A percentile compares a stretch with the other conserved stretches of the same genome.
phyloP scores from a whole-genome alignment of 2,797 vertebrate genomes.

The Dendrocincla fuliginosa region DNA sequence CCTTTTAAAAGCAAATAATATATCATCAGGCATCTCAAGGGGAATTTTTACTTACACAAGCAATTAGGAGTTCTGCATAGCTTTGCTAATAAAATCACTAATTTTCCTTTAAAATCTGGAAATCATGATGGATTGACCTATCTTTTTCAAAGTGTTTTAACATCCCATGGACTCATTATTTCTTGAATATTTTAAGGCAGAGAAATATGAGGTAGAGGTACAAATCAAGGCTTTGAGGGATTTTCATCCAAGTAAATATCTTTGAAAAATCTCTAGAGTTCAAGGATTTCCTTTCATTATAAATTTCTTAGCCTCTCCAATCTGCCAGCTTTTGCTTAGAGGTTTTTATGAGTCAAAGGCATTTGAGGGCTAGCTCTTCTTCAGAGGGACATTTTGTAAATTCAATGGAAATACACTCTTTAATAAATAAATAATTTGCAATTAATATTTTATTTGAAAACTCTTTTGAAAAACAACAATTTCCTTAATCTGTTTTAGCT shows the following conservation, averaged over 20 bases:
- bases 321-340: background rate
- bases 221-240: fast-evolving
- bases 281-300: background rate
- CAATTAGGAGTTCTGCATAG: background rate
- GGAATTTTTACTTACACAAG: background rate
- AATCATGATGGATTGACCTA: background rate
- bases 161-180: background rate
- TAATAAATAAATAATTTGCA: background rate
- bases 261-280: background rate
- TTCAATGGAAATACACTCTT: background rate
- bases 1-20: background rate
- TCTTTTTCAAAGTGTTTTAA: background rate
- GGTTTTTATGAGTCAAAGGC: background rate
- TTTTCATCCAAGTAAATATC: background rate
- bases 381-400: background rate
- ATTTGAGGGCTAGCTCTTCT: background rate
- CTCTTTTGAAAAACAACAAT: background rate
- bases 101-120: background rate
- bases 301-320: background rate
- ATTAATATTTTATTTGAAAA: background rate
- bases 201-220: background rate
- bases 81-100: background rate
- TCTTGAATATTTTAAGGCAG: background rate
- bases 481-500: background rate
- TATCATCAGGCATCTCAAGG: background rate